phyloP scores from a whole-genome alignment of 2,113 vertebrate genomes.

The Myiagra hebetior region DNA sequence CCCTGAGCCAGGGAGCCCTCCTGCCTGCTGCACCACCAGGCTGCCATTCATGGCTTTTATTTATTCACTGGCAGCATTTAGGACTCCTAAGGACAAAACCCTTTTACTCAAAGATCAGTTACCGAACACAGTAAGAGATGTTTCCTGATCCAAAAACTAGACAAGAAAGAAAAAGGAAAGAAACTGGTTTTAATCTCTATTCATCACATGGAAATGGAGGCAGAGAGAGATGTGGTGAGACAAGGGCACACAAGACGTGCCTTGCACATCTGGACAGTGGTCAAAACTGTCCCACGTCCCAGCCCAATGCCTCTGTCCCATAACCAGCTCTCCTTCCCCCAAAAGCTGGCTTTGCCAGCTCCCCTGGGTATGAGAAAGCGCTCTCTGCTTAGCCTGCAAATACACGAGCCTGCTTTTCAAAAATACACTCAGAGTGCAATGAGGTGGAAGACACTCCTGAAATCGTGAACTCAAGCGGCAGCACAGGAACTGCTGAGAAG shows the following conservation, averaged over 20 bases:
- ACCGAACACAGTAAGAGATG: not conserved
- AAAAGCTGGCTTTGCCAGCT: not conserved
- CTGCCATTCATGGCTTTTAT: not conserved
- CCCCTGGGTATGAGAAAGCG: accelerated
- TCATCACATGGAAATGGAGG: not conserved
- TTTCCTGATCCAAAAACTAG: not conserved
- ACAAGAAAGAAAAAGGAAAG: not conserved
- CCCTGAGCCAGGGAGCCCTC: not conserved
- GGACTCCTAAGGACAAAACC: not conserved
- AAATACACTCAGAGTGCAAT: not conserved
- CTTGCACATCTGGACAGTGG: not conserved
- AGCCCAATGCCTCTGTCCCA: not conserved
- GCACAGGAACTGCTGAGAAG: not conserved
- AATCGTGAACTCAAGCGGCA: not conserved
- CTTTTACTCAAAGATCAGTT: not conserved
- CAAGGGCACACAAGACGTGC: not conserved
- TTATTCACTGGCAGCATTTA: not conserved
- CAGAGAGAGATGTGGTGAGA: not conserved
- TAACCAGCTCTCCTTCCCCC: not conserved
- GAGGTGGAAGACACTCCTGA: not conserved
- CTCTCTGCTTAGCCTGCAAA: not conserved
- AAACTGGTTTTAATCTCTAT: not conserved
- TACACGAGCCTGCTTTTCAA: not conserved
- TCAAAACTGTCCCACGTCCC: not conserved
- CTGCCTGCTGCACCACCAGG: not conserved